Base-by-base conservation (phyloP, 2,888 invertebrate species). In the Empis livida region DNA sequence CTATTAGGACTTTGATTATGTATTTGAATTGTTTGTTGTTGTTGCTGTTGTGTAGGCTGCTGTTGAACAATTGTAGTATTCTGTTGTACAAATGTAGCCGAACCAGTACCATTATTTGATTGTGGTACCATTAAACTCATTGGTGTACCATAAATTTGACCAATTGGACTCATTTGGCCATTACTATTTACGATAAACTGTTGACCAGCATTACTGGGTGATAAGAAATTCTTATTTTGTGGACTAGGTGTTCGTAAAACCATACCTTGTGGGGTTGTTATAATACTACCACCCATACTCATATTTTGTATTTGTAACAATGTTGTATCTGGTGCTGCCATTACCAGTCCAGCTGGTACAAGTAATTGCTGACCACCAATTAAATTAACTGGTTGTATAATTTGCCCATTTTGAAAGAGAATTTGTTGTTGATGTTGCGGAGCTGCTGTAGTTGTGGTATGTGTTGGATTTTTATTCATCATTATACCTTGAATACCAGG, bases 21-120 rank as follows among this genome's bases (percentile, higher is more conserved):
- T 9, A 13, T 64, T 61, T 50, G 63, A 51, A 63, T 58, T 49
- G 65, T 61, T 53, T 72, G 74, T 56, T 75, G 76, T 39, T 73
- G 74, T 49, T 82, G n/a, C n/a, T n/a, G 76, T 14, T 86, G 56
- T 50, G 62, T 61, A 9, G 84, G 84, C 62, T 85, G 84, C 57
- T 85, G 85, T 59, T 85, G 85, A 3, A 86, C 84, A 57, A 89
- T 87, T 1, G 88, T 87, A 1, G 88, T 86, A 61, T 88, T 89
- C 57, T 88, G 87, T 56, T 87, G 88, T 2, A 88, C 84, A 58
- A 80, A 87, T 0, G 88, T 87, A 0, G 86, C 78, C 39, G 80
- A 80, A 56, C 77, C 58, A 3, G 59, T 50, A 47, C 54, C 57
- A 45, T 61, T 60, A 49, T 65, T 66, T 9, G 64, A 61, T 38